Evolutionary conservation across 2,888 invertebrate genomes (phyloP).

Genomic region (Campoletis raptor): DNA sequence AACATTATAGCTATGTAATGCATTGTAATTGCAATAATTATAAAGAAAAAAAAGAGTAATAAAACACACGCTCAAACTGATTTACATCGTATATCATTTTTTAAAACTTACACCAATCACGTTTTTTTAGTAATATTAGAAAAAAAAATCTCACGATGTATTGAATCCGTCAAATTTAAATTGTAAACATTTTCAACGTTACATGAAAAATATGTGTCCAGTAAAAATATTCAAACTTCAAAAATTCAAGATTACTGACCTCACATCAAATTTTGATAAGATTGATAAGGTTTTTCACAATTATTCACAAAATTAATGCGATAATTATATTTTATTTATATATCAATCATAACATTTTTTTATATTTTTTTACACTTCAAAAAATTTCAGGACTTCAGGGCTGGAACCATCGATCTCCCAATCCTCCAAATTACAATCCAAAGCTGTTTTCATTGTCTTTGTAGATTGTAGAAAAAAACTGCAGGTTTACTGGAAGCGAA

Average conservation of each 20-base stretch:
- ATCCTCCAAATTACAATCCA: background rate
- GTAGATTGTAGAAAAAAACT: no score
- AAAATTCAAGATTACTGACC: no score
- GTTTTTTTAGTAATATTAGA: background rate
- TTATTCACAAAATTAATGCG: background rate
- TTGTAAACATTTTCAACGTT: no score
- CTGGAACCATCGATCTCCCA: background rate
- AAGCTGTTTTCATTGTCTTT: background rate
- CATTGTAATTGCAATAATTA: constrained; percentile 79
- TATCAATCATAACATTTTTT: no score
- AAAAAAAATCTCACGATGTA: no score
- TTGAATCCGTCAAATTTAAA: no score
- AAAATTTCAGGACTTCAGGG: background rate
- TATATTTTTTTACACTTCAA: background rate
- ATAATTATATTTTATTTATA: background rate
- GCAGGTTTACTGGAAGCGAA: background rate
- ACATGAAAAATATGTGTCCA: no score
- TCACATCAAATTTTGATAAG: no score
- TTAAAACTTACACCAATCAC: background rate
- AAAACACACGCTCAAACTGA: constrained; percentile 76
- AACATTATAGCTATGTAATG: constrained; percentile 69
- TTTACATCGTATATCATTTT: background rate
- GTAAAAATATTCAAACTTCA: no score
- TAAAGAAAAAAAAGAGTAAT: constrained; percentile 72
- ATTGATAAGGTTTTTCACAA: background rate